Evolutionary conservation across 2,113 vertebrate genomes (phyloP), one percentile per base, ranked within the genome.

Genomic region (Myotis davidii): DNA sequence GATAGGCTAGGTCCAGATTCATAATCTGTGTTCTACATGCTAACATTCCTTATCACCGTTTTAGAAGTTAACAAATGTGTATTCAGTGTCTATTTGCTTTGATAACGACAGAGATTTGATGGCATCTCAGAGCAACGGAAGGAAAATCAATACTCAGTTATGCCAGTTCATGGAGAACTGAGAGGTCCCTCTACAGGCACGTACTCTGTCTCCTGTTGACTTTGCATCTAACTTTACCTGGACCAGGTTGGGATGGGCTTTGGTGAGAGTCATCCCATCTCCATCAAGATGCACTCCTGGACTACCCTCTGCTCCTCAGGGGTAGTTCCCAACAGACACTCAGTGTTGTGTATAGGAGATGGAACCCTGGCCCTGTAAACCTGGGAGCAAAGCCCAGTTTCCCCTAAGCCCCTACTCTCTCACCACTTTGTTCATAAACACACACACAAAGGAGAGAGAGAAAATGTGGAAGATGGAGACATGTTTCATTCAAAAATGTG

Each of bases 181-280:
- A 61, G 59, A 61, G 29, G 21, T 56, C 32, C 54, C 42, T 32
- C 1, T 14, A 3, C 8, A 29, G 69, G 29, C 13, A 6, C 10
- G 2, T 16, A 7, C 1, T 9, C 0, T 0, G 59, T 45, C n/a
- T 54, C 17, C 65, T 37, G 3, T 9, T 82, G 50, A 14, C 14
- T 67, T 65, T n/a, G 39, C 20, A 13, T 1, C 39, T 59, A 48
- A 42, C 29, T 84, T 48, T 79, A 10, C 12, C 20, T 9, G 2
- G 27, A 45, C 29, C 34, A 45, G 48, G 45, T 13, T 34, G 5
- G 27, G 23, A 20, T 23, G 42, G 6, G n/a, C 74, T 50, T 2
- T 37, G 32, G 8, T 32, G 0, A 79, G 37, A 34, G 45, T 25
- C 27, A 14, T 74, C 32, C 29, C 10, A 1, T 67, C 45, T 77